Evolutionary conservation across 2,888 invertebrate genomes (phyloP).

Genomic region (Magallana nippona): DNA sequence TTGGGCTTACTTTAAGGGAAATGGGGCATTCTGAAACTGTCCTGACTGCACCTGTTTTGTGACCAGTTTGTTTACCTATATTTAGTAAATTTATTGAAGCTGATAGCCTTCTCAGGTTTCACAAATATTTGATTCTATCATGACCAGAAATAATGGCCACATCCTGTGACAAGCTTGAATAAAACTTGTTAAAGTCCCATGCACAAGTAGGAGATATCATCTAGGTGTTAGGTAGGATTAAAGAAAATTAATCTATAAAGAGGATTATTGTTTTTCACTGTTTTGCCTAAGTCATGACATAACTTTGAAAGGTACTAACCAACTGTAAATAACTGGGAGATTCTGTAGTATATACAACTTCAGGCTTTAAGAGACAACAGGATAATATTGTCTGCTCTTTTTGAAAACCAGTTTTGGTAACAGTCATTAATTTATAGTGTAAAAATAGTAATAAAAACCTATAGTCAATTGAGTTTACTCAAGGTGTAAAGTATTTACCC

Average conservation of each 20-base stretch:
- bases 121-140: conserved; percentile 11
- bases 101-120: conserved; percentile 19
- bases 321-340: not conserved
- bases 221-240: conserved; percentile 4
- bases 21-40: not conserved
- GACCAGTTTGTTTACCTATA: conserved; percentile 8
- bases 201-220: conserved; percentile 25
- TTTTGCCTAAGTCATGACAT: conserved; percentile 9
- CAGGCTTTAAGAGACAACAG: not conserved
- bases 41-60: not conserved
- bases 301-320: conserved; percentile 4
- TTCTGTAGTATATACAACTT: conserved; percentile 1
- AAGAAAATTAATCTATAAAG: conserved; percentile 27
- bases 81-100: not conserved
- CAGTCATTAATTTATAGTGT: not conserved
- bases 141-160: conserved; percentile 23
- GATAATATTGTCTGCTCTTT: not conserved
- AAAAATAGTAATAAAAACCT: not conserved
- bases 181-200: conserved; percentile 1
- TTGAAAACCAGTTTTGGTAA: not conserved
- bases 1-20: not conserved
- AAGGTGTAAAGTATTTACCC: not conserved
- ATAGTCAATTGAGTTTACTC: not conserved
- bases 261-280: conserved; percentile 22
- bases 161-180: conserved; percentile 23